Conservation (phyloP, 2,888 invertebrate genomes). For the Patella caerulea region DNA sequence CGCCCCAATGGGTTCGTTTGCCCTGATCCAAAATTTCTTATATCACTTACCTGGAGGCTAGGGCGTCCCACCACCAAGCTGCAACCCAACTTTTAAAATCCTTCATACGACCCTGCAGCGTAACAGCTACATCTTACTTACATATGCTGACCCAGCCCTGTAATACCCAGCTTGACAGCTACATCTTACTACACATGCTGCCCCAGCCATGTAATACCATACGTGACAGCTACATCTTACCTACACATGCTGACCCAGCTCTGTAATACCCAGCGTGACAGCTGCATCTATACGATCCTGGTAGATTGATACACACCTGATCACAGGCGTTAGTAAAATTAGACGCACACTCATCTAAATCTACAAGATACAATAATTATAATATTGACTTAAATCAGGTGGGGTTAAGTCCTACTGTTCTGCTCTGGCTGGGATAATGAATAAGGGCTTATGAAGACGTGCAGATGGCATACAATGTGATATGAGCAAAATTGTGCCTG, state of each 20-base stretch:
- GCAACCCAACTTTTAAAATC: constrained; percentile 32
- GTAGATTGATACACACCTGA: constrained; percentile 45
- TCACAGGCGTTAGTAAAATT: constrained; percentile 35
- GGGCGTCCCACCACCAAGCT: no score
- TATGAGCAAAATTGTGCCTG: no score
- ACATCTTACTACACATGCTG: constrained; percentile 41
- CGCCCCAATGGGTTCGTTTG: no score
- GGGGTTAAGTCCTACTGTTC: no score
- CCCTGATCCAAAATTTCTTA: no score
- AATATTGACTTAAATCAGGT: no score
- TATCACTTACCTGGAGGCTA: no score
- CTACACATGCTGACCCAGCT: constrained; percentile 38
- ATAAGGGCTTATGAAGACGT: no score
- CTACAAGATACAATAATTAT: constrained; percentile 27
- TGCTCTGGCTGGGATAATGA: no score
- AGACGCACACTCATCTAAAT: constrained; percentile 47
- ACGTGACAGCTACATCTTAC: constrained; percentile 31
- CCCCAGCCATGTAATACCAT: constrained; percentile 15
- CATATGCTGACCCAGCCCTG: constrained; percentile 35
- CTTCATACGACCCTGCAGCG: background rate
- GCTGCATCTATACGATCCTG: constrained; percentile 47
- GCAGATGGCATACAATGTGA: no score
- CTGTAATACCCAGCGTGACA: constrained; percentile 48
- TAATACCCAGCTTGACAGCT: constrained; percentile 50
- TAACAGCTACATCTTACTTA: constrained; percentile 33